Evolutionary conservation across 2,113 vertebrate species (phyloP).

Genomic region (Eupsittula cactorum): DNA sequence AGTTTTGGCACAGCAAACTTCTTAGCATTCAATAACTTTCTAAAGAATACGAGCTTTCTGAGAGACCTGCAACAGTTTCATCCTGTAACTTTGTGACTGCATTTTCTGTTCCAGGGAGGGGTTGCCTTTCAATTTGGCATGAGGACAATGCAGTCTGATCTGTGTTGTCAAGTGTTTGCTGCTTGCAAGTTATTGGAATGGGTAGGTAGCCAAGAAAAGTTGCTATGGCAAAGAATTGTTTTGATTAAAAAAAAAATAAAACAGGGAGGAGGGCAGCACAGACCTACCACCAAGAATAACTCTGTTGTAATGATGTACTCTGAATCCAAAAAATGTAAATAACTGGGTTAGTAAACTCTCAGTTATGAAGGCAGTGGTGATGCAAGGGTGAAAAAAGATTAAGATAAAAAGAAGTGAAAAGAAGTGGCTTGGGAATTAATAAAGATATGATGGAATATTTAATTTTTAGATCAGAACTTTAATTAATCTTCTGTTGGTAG

Average conservation of each 20-base stretch:
- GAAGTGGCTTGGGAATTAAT: neutral
- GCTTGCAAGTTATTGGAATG: neutral
- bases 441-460: neutral
- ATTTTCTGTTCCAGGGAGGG: constrained; percentile 36
- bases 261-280: neutral
- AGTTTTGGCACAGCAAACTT: constrained; percentile 13
- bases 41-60: neutral
- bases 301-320: neutral
- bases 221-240: constrained; percentile 51
- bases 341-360: neutral
- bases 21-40: constrained; percentile 32
- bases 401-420: neutral
- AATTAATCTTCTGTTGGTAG: neutral
- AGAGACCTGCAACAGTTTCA: constrained; percentile 30
- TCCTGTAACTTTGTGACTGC: neutral
- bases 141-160: neutral
- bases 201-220: constrained; percentile 22
- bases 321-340: neutral
- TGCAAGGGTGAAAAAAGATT: neutral
- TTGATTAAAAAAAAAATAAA: neutral
- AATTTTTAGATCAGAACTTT: neutral
- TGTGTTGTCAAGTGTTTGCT: constrained; percentile 9
- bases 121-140: constrained; percentile 45
- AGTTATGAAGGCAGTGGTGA: neutral
- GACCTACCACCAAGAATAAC: constrained; percentile 30